phyloP scores from a whole-genome alignment of 2,113 vertebrate species.

The Arvicanthis niloticus region DNA sequence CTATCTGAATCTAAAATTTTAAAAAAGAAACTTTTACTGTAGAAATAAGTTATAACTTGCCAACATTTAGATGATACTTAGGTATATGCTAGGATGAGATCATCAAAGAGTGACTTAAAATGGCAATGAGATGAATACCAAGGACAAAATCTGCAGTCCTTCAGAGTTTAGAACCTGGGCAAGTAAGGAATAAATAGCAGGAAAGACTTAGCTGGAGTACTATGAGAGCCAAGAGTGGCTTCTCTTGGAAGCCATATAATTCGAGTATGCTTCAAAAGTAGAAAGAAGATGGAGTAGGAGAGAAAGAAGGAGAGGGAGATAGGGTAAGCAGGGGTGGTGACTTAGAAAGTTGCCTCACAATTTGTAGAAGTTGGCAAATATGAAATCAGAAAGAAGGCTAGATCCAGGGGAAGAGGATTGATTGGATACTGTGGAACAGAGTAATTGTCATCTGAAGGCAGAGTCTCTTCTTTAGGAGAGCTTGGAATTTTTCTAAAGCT shows the following conservation, averaged over 20 bases:
- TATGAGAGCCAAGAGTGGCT: neutral
- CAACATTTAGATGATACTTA: neutral
- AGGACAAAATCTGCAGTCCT: neutral
- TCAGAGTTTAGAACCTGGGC: neutral
- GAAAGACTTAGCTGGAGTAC: neutral
- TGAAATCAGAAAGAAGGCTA: neutral
- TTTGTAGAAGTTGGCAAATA: neutral
- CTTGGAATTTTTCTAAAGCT: neutral
- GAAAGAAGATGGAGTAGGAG: neutral
- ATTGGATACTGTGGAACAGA: neutral
- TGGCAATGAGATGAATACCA: neutral
- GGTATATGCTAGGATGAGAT: neutral
- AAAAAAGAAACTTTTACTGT: neutral
- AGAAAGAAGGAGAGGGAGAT: neutral
- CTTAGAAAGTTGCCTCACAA: neutral
- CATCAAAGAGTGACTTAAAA: neutral
- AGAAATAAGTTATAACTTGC: neutral
- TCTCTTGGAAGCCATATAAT: neutral
- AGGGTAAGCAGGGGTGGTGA: fast-evolving
- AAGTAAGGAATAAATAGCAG: neutral
- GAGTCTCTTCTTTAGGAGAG: neutral
- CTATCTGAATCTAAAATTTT: neutral
- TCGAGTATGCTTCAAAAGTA: neutral
- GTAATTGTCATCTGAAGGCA: neutral
- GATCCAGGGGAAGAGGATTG: neutral